phyloP scores from a whole-genome alignment of 1,140 invertebrate species.

The Tetramorium parvispinum region DNA sequence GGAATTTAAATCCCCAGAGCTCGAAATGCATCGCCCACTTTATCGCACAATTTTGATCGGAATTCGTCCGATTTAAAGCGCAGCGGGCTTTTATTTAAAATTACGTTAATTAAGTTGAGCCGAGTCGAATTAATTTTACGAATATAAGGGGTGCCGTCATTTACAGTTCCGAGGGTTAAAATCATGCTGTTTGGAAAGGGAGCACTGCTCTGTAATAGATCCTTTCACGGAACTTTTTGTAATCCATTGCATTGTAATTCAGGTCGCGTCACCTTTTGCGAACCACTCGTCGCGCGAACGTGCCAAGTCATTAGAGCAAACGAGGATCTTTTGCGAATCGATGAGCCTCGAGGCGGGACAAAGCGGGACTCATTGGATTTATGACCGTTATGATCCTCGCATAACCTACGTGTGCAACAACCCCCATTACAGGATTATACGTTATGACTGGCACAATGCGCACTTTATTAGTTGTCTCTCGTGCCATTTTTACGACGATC shows the following conservation, averaged over 20 bases:
- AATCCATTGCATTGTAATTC: slow-evolving; percentile 14
- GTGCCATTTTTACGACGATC: slow-evolving; percentile 54
- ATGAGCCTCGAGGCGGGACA: slow-evolving; percentile 45
- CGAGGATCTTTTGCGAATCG: slow-evolving; percentile 38
- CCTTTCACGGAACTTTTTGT: background rate
- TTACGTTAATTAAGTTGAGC: background rate
- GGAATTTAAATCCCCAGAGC: background rate
- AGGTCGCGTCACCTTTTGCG: background rate
- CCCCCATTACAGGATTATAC: slow-evolving; percentile 79
- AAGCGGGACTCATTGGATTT: slow-evolving; percentile 67
- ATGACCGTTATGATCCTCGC: slow-evolving; percentile 67
- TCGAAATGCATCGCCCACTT: background rate
- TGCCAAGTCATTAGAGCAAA: slow-evolving; percentile 46
- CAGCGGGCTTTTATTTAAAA: background rate
- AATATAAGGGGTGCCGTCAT: background rate
- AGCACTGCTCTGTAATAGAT: background rate
- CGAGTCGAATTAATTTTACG: background rate
- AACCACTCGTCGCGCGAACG: slow-evolving; percentile 22
- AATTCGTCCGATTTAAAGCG: background rate
- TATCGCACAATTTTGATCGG: background rate
- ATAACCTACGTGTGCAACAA: slow-evolving; percentile 76
- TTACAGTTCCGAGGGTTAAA: background rate
- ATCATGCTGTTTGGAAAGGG: background rate
- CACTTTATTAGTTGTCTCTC: slow-evolving; percentile 68
- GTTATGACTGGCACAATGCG: slow-evolving; percentile 63